Percentiles rank a stretch among this genome's conserved stretches.
Conservation (phyloP, 1,140 invertebrate genomes). For the Drosophila kikkawai region DNA sequence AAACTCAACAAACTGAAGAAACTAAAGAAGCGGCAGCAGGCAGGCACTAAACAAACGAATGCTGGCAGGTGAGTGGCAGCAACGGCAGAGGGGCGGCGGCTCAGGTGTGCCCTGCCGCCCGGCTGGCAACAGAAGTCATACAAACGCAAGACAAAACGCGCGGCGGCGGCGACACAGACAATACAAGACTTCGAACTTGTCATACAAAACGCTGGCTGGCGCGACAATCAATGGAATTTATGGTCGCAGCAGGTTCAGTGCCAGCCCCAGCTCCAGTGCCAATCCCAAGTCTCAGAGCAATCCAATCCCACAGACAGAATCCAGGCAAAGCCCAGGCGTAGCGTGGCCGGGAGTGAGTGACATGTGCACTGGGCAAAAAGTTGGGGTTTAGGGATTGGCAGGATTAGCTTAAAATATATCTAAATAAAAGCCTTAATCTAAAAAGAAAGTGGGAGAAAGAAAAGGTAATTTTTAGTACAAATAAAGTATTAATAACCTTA, state of each 20-base stretch:
- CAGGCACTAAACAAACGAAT: slow-evolving; percentile 54
- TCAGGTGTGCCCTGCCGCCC: slow-evolving; percentile 16
- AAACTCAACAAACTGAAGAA: slow-evolving; percentile 30
- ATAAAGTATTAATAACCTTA: too few relatives aligned
- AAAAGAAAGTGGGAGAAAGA: too few relatives aligned
- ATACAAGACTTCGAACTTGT: slow-evolving; percentile 71
- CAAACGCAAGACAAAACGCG: slow-evolving; percentile 64
- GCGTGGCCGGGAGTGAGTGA: slow-evolving; percentile 10
- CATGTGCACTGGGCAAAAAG: slow-evolving; percentile 31
- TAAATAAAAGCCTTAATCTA: too few relatives aligned
- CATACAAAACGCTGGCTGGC: slow-evolving; percentile 71
- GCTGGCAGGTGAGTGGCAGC: slow-evolving; percentile 79
- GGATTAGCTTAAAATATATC: neutral
- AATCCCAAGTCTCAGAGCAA: slow-evolving; percentile 20
- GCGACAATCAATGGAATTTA: slow-evolving; percentile 83
- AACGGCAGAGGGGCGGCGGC: neutral
- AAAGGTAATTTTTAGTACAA: too few relatives aligned
- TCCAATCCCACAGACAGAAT: slow-evolving; percentile 38
- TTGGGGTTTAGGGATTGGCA: neutral
- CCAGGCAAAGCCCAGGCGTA: slow-evolving; percentile 17
- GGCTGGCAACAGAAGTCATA: slow-evolving; percentile 76
- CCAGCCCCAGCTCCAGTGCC: slow-evolving; percentile 10
- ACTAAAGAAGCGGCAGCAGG: slow-evolving; percentile 35
- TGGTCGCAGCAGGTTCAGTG: slow-evolving; percentile 53
- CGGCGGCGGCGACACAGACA: slow-evolving; percentile 48